Evolutionary conservation across 2,888 invertebrate species (phyloP), one percentile per base, ranked within the genome.

Genomic region (Aplocera efformata): DNA sequence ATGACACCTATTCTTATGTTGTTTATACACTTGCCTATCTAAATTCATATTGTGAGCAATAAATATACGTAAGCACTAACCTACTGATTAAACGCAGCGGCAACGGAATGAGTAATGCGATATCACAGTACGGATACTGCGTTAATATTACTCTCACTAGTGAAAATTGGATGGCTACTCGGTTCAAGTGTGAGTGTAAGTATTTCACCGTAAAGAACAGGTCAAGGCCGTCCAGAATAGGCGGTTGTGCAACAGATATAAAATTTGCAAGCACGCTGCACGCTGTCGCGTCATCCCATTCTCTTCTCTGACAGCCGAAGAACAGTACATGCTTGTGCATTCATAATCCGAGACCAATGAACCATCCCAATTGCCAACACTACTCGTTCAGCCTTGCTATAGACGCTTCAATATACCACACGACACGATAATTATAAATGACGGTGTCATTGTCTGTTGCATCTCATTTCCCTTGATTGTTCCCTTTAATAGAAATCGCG

Each of bases 211-310:
- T 74, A 74, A 75, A 72, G 80, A 75, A 69, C 72, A 72, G 80
- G 82, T 84, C 83, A 85, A 81, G 83, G 85, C 63, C 78, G 69
- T 48, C 55, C 58, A 68, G 78, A 72, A 72, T 70, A 68, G 63
- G 56, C 56, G 48, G 68, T 83, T 83, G 72, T 76, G 81, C 71
- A 84, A 83, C 64, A 62, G 63, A 56, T 60, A 62, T 59, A 44
- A 54, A 53, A 59, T 53, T 50, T 61, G 61, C 61, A 60, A 56
- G 24, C 8, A 8, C 33, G 28, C 54, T 53, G 56, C 56, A 50
- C 47, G 39, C 46, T 45, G 58, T 50, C 49, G 60, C 60, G 57
- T 60, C 63, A 63, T 67, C 64, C 65, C 47, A 60, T 53, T 58
- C 46, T 52, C 56, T 56, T 17, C 3, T 17, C 13, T 17, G 13